Conservation (phyloP, 2,113 vertebrate species). For the Delphinapterus leucas region DNA sequence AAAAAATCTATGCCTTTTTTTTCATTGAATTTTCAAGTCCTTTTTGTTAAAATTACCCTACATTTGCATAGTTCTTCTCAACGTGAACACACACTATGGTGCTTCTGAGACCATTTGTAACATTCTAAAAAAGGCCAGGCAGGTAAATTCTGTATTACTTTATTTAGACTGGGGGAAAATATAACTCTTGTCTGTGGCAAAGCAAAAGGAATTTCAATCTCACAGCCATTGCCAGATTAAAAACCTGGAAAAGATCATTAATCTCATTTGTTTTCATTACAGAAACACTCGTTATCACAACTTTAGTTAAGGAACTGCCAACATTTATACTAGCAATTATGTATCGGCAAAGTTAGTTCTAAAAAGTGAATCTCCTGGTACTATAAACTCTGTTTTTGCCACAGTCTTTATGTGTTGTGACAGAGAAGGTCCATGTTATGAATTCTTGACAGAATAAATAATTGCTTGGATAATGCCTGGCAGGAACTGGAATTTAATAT, state of each 20-base stretch:
- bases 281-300: constrained; percentile 73
- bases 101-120: constrained; percentile 31
- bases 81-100: background rate
- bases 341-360: constrained; percentile 80
- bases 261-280: constrained; percentile 80
- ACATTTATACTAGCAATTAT: constrained; percentile 73
- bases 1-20: background rate
- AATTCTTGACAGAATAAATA: constrained; percentile 56
- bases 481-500: background rate
- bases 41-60: background rate
- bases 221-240: constrained; percentile 72
- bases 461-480: constrained; percentile 9
- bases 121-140: constrained; percentile 28
- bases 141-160: constrained; percentile 52
- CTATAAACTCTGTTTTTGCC: constrained; percentile 68
- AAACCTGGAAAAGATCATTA: constrained; percentile 67
- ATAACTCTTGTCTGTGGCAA: constrained; percentile 39
- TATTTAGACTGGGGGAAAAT: background rate
- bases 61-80: background rate
- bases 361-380: constrained; percentile 74
- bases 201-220: constrained; percentile 73
- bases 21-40: background rate
- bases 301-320: constrained; percentile 75
- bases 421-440: background rate
- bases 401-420: constrained; percentile 26